These are phyloP conservation scores for Orcinus orca DNA, from an alignment of 2,113 vertebrate genomes.

Conservation along the genomic window DNA sequence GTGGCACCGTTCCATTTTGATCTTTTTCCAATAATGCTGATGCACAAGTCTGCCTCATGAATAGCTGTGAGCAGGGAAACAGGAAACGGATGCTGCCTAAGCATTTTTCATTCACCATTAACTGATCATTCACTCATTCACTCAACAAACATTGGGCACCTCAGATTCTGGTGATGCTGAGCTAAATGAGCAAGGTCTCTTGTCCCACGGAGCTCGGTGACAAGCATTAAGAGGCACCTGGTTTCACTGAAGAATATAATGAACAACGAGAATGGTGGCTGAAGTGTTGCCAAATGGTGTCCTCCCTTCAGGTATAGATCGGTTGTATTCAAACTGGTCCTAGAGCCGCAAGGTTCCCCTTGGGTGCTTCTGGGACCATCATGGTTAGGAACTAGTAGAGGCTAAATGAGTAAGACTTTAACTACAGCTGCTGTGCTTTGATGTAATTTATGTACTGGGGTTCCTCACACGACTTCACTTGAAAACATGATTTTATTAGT, in stretches of 20 bases:
- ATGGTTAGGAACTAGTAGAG: background rate
- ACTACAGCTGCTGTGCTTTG: background rate
- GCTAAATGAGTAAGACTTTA: background rate
- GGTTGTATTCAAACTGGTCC: background rate
- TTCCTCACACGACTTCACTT: constrained; percentile 13
- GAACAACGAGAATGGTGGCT: background rate
- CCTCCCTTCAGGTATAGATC: background rate
- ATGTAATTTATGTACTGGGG: background rate
- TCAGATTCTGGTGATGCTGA: background rate
- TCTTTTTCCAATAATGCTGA: background rate
- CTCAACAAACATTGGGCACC: background rate
- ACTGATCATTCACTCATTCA: constrained; percentile 23
- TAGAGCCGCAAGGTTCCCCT: background rate
- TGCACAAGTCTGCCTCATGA: constrained; percentile 4
- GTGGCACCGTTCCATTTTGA: background rate
- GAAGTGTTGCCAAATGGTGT: background rate
- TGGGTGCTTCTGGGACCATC: background rate
- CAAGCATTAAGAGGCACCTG: background rate
- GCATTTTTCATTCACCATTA: constrained; percentile 24
- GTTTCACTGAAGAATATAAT: background rate
- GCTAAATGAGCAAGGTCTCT: background rate
- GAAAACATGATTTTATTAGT: background rate
- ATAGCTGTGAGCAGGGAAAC: background rate
- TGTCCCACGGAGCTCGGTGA: background rate
- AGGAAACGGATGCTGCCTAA: constrained; percentile 37